These are phyloP conservation scores for Cyclina sinensis DNA, from an alignment of 1,140 invertebrate species.

Conservation along the genomic window DNA sequence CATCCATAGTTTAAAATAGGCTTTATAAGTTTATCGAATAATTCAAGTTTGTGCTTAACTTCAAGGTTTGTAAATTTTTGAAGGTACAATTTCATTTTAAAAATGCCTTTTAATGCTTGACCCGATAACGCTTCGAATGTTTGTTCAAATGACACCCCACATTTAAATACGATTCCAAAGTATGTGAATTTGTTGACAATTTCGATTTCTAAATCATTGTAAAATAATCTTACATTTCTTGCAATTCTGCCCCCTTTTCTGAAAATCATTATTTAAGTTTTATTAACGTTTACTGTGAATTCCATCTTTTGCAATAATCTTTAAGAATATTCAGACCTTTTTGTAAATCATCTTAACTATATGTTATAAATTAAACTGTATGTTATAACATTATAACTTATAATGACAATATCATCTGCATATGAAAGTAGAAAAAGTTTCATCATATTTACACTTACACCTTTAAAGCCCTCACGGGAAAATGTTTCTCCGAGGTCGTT, in stretches of 20 bases:
- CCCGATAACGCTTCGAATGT: constrained; percentile 5
- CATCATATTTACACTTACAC: constrained; percentile 15
- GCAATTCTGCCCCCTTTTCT: not conserved
- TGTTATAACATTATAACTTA: constrained; percentile 26
- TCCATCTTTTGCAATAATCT: constrained; percentile 54
- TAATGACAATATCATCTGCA: constrained; percentile 59
- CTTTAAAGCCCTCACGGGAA: constrained; percentile 13
- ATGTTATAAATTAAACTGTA: too few species aligned
- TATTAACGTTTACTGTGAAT: constrained; percentile 42
- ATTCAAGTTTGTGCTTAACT: not conserved
- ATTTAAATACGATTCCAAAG: constrained; percentile 22
- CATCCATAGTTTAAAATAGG: constrained; percentile 33
- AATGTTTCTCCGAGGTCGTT: constrained; percentile 55
- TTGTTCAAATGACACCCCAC: not conserved
- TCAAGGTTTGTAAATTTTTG: not conserved
- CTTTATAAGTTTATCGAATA: constrained; percentile 20
- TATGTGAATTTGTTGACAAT: constrained; percentile 38
- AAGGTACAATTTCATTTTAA: too few species aligned
- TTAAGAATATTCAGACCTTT: not conserved
- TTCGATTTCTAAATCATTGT: not conserved
- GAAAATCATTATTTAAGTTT: constrained; percentile 62
- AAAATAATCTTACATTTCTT: constrained; percentile 3
- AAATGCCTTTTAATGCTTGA: constrained; percentile 33
- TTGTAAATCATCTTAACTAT: constrained; percentile 28
- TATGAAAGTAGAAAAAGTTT: constrained; percentile 54